Evolutionary conservation across 2,113 vertebrate genomes (phyloP).

Genomic region (Lepisosteus osseus): DNA sequence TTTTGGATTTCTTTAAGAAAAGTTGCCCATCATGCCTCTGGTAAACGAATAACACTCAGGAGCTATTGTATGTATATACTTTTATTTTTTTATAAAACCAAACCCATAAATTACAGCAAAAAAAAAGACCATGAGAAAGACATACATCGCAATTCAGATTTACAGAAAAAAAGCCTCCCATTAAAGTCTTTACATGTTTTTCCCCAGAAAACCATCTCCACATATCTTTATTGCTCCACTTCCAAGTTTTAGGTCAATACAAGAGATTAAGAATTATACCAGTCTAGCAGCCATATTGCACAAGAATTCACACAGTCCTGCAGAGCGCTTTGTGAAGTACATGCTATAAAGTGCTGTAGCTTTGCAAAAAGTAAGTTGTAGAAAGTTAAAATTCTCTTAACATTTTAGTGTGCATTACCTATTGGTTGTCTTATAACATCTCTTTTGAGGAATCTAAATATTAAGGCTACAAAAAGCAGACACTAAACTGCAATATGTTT

Average conservation of each 20-base stretch:
- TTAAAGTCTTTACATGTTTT: conserved; percentile 49
- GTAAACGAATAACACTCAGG: background rate
- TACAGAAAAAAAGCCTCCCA: conserved; percentile 37
- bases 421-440: conserved; percentile 8
- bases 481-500: background rate
- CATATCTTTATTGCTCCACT: background rate
- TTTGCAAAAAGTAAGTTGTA: conserved; percentile 9
- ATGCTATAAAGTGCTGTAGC: conserved; percentile 79
- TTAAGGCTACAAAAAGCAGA: conserved; percentile 18
- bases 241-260: background rate
- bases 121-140: background rate
- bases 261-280: conserved; percentile 13
- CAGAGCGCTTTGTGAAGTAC: conserved; percentile 54
- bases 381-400: conserved; percentile 3
- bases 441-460: conserved; percentile 13
- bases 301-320: conserved; percentile 52
- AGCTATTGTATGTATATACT: background rate
- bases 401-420: conserved; percentile 23
- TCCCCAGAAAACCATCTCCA: conserved; percentile 40
- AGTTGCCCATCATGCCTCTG: too few species aligned
- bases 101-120: background rate
- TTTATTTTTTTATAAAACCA: background rate
- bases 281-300: conserved; percentile 67
- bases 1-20: too few species aligned
- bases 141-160: background rate